Percentiles rank a stretch among this genome's conserved stretches.
Conservation (phyloP, 1,140 invertebrate genomes). For the Homalodisca vitripennis region DNA sequence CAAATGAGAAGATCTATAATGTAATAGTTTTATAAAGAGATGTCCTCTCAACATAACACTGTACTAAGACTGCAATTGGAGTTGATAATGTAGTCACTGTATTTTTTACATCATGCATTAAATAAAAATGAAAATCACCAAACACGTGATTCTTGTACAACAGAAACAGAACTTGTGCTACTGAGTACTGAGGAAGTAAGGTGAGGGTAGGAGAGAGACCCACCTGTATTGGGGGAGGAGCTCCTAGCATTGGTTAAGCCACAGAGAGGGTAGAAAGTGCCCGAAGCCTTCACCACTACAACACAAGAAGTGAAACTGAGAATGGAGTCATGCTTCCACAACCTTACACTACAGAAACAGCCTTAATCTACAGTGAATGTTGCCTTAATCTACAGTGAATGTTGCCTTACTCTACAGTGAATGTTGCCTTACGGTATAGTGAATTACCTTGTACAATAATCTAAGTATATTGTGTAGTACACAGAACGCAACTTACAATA, state of each 20-base stretch:
- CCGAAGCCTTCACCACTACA: constrained; percentile 88
- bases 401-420: neutral
- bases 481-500: no score
- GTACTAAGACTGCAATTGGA: no score
- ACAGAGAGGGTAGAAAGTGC: constrained; percentile 90
- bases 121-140: no score
- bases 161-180: no score
- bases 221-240: constrained; percentile 43
- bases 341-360: constrained; percentile 6
- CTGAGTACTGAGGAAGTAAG: constrained; percentile 12
- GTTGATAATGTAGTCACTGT: no score
- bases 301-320: constrained; percentile 55
- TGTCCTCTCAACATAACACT: no score
- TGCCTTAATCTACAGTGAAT: neutral
- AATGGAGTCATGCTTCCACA: constrained; percentile 1
- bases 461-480: no score
- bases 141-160: no score
- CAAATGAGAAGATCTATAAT: no score
- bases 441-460: no score
- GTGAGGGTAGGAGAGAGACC: constrained; percentile 32
- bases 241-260: constrained; percentile 47
- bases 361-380: neutral
- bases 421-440: neutral
- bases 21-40: no score
- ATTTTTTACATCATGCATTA: no score